Evolutionary conservation across 2,888 invertebrate species (phyloP), one percentile per base, ranked within the genome.

Genomic region (Hemithea aestivaria): DNA sequence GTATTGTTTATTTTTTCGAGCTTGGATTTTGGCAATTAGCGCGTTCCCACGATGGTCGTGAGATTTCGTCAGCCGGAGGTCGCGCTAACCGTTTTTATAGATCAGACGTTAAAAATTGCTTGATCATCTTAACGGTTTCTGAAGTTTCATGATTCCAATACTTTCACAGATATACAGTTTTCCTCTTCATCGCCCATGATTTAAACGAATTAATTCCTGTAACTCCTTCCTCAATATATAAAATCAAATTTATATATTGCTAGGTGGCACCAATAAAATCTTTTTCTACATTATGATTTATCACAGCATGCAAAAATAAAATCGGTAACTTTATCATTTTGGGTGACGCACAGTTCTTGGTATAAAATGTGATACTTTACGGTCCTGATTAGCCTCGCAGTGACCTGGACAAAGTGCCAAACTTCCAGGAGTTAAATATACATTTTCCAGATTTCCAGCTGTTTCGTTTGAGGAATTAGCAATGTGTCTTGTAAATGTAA

Each of bases 61-160:
- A 31, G 8, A 33, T 46, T 51, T 53, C 37, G 28, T 39, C 44
- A 48, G 45, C 28, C 26, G 32, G 52, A 53, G 47, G 47, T 46
- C 40, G 44, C 28, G 7, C 12, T 31, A 12, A 12, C 21, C 8
- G 10, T 35, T 32, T 41, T 32, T 9, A 12, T 16, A 29, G 16
- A 33, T 22, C 25, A 22, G 21, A 10, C 7, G 27, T 20, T 7
- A 20, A 11, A 40, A 36, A 37, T 27, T 32, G n/a, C 20, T 35
- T 23, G 8, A 27, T 11, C 20, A 9, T 24, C n/a, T 20, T 40
- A 48, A 48, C 43, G 40, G 43, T 35, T 34, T n/a, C 38, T 35
- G 22, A 20, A 27, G 11, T 34, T 9, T 23, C 11, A 39, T 20
- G 16, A 9, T 16, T 16, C 16, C 16, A 16, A 16, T 16, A 16